Evolutionary conservation across 2,113 vertebrate species (phyloP).

Genomic region (Corydoras maculifer): DNA sequence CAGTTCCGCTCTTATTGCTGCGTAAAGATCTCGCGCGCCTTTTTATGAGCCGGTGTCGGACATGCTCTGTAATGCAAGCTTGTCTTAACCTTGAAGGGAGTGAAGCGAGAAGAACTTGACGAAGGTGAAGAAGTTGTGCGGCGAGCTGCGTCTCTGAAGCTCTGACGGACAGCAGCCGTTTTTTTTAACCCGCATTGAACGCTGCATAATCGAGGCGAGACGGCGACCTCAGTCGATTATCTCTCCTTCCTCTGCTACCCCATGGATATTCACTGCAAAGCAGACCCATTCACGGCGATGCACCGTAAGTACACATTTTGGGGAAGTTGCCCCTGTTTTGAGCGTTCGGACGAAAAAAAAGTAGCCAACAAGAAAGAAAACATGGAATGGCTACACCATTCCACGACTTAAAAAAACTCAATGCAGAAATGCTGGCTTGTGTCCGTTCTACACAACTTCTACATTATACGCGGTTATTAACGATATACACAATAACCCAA

Average conservation of each 20-base stretch:
- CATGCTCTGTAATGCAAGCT: slow-evolving; percentile 64
- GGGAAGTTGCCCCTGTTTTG: neutral
- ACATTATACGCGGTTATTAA: too few species aligned
- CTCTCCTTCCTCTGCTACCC: slow-evolving; percentile 98
- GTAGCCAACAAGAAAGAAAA: neutral
- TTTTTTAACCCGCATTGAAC: slow-evolving; percentile 75
- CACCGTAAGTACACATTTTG: slow-evolving; percentile 91
- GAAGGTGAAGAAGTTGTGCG: slow-evolving; percentile 56
- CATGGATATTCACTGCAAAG: slow-evolving; percentile 99
- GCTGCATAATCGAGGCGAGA: slow-evolving; percentile 93
- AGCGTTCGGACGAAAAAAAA: neutral
- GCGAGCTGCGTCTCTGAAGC: slow-evolving; percentile 46
- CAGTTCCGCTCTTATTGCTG: slow-evolving; percentile 55
- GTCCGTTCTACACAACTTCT: too few species aligned
- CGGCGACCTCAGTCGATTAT: slow-evolving; percentile 98
- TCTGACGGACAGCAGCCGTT: slow-evolving; percentile 31
- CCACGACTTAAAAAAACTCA: too few species aligned
- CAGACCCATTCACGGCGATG: slow-evolving; percentile 98
- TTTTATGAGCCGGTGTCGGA: slow-evolving; percentile 57
- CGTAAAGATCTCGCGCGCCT: slow-evolving; percentile 46
- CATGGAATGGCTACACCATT: neutral
- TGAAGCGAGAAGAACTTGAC: slow-evolving; percentile 55
- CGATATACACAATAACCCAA: too few species aligned
- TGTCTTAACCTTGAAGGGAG: slow-evolving; percentile 43
- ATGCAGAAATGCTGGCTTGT: too few species aligned